Percentiles rank a stretch among this genome's conserved stretches.
Conservation (phyloP, 2,113 vertebrate genomes). For the Phodopus roborovskii region DNA sequence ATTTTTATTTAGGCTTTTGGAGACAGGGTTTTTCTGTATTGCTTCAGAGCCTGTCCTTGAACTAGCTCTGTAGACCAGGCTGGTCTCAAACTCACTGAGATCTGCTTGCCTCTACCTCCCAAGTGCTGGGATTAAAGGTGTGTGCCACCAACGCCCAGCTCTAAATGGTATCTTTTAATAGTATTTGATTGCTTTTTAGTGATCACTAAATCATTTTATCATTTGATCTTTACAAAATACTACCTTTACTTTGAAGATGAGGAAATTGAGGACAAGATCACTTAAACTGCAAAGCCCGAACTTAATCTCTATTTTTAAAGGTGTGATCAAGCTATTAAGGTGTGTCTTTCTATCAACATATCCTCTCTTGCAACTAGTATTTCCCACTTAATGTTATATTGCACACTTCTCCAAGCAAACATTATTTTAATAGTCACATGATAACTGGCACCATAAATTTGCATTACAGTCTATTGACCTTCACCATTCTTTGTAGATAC, state of each 20-base stretch:
- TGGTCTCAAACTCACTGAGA: no score
- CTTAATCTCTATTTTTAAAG: constrained; percentile 11
- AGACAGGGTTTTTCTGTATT: no score
- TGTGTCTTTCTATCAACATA: neutral
- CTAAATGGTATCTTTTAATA: neutral
- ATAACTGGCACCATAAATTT: neutral
- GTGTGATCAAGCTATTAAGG: neutral
- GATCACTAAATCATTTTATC: constrained; percentile 25
- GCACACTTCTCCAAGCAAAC: neutral
- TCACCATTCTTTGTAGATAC: neutral
- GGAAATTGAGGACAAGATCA: constrained; percentile 16
- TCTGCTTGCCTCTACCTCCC: no score
- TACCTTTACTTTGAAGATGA: constrained; percentile 24
- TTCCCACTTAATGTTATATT: neutral
- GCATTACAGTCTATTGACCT: neutral
- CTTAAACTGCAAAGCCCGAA: constrained; percentile 23
- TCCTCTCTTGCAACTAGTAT: neutral
- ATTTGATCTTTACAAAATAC: constrained; percentile 20
- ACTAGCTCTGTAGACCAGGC: no score
- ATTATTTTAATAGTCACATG: neutral
- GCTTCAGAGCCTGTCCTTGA: no score
- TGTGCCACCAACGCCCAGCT: no score
- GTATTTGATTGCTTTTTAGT: constrained; percentile 13
- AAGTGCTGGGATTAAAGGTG: no score
- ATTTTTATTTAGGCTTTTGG: no score